phyloP scores from a whole-genome alignment of 1,140 invertebrate genomes.

The Phymorhynchus buccinoides region DNA sequence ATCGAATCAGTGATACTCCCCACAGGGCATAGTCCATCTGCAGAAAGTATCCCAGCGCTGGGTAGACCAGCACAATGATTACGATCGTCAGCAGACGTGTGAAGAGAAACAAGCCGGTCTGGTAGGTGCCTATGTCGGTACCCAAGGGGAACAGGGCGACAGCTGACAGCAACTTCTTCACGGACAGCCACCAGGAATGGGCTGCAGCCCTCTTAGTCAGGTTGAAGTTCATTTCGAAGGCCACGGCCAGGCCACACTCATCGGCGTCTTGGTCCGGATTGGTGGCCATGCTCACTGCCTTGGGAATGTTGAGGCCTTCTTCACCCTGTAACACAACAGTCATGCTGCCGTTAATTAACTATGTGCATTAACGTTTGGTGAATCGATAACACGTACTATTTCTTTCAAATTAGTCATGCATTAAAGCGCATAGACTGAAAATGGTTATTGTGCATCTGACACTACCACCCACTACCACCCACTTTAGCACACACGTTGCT shows the following conservation, averaged over 20 bases:
- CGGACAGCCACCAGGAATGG: neutral
- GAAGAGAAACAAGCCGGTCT: constrained; percentile 73
- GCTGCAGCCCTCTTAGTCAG: neutral
- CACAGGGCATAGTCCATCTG: constrained; percentile 43
- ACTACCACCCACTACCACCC: too few relatives aligned
- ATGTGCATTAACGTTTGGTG: too few relatives aligned
- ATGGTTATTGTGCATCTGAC: too few relatives aligned
- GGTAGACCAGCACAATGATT: constrained; percentile 62
- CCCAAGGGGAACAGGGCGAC: constrained; percentile 56
- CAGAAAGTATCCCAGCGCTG: constrained; percentile 64
- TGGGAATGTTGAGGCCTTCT: constrained; percentile 6
- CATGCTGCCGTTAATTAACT: too few relatives aligned
- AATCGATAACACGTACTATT: too few relatives aligned
- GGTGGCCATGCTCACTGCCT: neutral
- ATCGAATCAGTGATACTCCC: constrained; percentile 32
- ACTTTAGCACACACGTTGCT: too few relatives aligned
- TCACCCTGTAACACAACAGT: neutral
- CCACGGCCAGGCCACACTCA: neutral
- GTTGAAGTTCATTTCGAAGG: constrained; percentile 22
- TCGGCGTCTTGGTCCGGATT: neutral
- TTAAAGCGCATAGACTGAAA: too few relatives aligned
- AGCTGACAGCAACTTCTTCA: neutral
- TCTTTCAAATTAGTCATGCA: too few relatives aligned
- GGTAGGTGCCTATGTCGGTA: constrained; percentile 73
- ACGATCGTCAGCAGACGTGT: constrained; percentile 60